Evolutionary conservation across 2,888 invertebrate genomes (phyloP).

Genomic region (Drosophila lacicola): DNA sequence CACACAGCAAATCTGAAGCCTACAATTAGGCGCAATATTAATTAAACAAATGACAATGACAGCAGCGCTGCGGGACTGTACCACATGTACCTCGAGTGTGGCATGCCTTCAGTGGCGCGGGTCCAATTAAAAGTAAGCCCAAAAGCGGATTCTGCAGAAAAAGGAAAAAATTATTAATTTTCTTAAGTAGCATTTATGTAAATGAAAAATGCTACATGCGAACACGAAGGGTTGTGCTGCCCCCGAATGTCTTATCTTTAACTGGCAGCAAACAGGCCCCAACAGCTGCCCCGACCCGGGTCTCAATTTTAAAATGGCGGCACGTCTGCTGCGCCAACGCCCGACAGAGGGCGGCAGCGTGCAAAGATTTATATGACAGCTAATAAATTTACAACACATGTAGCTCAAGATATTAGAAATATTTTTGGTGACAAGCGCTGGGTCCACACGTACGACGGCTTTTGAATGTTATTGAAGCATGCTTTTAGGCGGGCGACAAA

Average conservation of each 20-base stretch:
- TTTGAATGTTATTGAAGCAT: slow-evolving; percentile 69
- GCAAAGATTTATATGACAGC: slow-evolving; percentile 84
- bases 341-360: slow-evolving; percentile 65
- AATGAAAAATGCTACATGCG: slow-evolving; percentile 65
- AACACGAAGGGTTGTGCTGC: slow-evolving; percentile 40
- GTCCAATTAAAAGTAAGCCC: slow-evolving; percentile 54
- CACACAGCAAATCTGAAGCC: slow-evolving; percentile 16
- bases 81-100: slow-evolving; percentile 40
- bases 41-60: slow-evolving; percentile 59
- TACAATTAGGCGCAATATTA: slow-evolving; percentile 45
- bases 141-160: slow-evolving; percentile 34
- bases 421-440: slow-evolving; percentile 64
- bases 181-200: slow-evolving; percentile 73
- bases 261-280: slow-evolving; percentile 38
- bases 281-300: slow-evolving; percentile 1
- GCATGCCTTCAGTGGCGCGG: slow-evolving; percentile 17
- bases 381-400: slow-evolving; percentile 83
- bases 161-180: slow-evolving; percentile 60
- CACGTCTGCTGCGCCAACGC: slow-evolving; percentile 40
- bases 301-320: slow-evolving; percentile 39
- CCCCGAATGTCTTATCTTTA: slow-evolving; percentile 52
- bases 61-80: slow-evolving; percentile 10
- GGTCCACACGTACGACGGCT: slow-evolving; percentile 52
- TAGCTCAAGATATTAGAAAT: slow-evolving; percentile 75
- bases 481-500: slow-evolving; percentile 55